Evolutionary conservation across 2,797 vertebrate genomes (phyloP).

Genomic region (Micrastur ruficollis): DNA sequence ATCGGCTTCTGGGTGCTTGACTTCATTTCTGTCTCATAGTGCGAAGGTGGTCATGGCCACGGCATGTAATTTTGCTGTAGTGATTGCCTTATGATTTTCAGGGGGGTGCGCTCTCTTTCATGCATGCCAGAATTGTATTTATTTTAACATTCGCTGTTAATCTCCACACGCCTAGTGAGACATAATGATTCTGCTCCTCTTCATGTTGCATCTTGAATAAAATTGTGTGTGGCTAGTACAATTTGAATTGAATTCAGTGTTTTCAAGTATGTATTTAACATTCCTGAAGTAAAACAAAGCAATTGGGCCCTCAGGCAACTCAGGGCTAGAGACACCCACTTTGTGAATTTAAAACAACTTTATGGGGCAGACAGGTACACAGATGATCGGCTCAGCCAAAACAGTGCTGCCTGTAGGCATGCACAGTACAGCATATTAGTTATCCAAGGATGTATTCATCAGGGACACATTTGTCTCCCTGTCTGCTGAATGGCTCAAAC

Average conservation of each 20-base stretch:
- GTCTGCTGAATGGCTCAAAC: background rate
- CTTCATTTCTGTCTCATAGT: background rate
- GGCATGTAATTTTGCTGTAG: background rate
- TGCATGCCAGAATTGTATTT: background rate
- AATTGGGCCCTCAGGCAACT: background rate
- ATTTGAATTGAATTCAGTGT: background rate
- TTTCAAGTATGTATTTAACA: background rate
- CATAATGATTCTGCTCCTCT: background rate
- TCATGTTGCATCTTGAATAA: background rate
- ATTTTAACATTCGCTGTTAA: background rate
- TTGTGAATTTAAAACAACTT: background rate
- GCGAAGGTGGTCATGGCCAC: fast-evolving
- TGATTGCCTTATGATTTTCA: background rate
- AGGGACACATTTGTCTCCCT: background rate
- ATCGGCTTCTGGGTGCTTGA: background rate
- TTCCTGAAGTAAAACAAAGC: background rate
- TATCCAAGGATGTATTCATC: background rate
- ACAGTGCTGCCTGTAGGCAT: background rate
- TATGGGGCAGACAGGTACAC: background rate
- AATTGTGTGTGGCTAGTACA: background rate
- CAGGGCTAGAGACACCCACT: background rate
- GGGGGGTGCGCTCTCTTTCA: background rate
- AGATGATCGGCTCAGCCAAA: background rate
- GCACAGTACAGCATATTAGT: background rate
- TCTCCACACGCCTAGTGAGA: background rate